These are phyloP conservation scores for Machimus atricapillus DNA, from an alignment of 2,888 invertebrate species.

Conservation along the genomic window DNA sequence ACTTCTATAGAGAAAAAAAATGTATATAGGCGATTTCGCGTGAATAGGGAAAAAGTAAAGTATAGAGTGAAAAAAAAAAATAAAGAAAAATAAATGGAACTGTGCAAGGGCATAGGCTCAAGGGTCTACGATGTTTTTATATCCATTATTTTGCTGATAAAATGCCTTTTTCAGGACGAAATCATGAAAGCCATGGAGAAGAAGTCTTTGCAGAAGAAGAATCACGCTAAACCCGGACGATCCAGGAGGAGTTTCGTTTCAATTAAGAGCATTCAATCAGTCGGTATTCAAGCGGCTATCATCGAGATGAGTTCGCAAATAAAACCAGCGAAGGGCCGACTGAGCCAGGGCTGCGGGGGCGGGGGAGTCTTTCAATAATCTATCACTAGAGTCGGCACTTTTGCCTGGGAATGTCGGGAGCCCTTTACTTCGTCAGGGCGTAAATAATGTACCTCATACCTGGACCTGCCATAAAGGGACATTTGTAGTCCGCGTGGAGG, in stretches of 20 bases:
- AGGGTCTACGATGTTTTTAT: neutral
- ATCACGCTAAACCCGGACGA: neutral
- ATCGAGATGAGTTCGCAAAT: slow-evolving; percentile 18
- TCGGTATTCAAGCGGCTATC: slow-evolving; percentile 25
- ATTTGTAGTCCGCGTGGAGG: neutral
- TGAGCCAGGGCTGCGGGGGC: neutral
- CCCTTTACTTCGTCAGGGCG: neutral
- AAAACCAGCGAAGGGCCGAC: neutral
- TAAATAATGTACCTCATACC: neutral
- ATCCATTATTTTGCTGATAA: neutral
- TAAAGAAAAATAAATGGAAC: neutral
- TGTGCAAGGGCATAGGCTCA: neutral
- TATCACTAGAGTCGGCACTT: neutral
- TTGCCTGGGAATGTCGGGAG: neutral
- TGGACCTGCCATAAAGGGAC: neutral
- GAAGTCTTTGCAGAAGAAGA: neutral
- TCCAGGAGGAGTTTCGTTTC: neutral
- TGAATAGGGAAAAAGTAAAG: neutral
- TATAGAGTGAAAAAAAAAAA: neutral
- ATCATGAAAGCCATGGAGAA: neutral
- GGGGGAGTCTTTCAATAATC: slow-evolving; percentile 7
- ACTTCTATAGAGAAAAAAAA: neutral
- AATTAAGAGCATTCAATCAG: slow-evolving; percentile 33
- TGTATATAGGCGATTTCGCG: neutral
- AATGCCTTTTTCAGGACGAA: neutral